Conservation (phyloP, 2,113 vertebrate species). For the Entomyzon cyanotis region DNA sequence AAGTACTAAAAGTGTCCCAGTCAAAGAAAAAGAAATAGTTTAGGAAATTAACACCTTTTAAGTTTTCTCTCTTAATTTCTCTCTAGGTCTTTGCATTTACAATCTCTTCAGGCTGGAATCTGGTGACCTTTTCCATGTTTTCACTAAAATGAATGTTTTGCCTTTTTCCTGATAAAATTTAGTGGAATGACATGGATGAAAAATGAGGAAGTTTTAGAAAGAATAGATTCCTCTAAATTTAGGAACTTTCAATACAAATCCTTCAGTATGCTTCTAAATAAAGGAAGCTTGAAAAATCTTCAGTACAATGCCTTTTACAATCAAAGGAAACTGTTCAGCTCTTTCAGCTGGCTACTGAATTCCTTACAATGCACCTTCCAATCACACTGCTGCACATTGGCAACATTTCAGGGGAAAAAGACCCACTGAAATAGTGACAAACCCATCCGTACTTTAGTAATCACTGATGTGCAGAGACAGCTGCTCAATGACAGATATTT, state of each 20-base stretch:
- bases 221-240: constrained; percentile 9
- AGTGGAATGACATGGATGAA: background rate
- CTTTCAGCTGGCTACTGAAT: background rate
- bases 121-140: background rate
- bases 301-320: background rate
- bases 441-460: background rate
- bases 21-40: background rate
- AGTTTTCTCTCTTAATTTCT: background rate
- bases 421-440: background rate
- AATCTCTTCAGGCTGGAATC: background rate
- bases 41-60: background rate
- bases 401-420: background rate
- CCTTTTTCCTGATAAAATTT: background rate
- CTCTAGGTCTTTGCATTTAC: background rate
- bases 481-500: background rate
- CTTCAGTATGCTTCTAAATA: background rate
- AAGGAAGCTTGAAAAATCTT: constrained; percentile 13
- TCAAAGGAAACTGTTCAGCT: background rate
- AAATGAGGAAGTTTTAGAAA: background rate
- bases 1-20: background rate
- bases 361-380: background rate
- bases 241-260: background rate
- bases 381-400: background rate
- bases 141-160: background rate
- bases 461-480: background rate